Evolutionary conservation across 1,140 invertebrate genomes (phyloP).

Genomic region (Coenobita brevimanus): DNA sequence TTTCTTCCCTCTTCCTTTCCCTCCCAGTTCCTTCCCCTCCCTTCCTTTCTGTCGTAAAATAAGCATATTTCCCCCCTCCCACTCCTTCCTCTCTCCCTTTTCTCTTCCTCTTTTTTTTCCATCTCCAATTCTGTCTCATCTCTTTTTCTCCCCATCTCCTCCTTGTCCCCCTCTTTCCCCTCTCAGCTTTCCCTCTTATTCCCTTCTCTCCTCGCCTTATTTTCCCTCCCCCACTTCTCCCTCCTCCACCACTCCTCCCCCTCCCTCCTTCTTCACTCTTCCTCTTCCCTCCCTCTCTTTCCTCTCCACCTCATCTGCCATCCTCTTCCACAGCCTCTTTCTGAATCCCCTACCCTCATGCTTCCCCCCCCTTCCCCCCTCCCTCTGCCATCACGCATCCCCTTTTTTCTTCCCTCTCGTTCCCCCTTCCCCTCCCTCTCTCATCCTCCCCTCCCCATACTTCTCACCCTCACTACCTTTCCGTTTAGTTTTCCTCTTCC

Average conservation of each 20-base stretch:
- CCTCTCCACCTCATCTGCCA: not conserved
- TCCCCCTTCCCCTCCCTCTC: no score
- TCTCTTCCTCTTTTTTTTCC: not conserved
- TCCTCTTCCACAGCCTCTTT: not conserved
- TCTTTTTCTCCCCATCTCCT: not conserved
- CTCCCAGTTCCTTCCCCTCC: not conserved
- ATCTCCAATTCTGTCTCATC: not conserved
- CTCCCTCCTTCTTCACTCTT: not conserved
- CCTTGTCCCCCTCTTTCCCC: not conserved
- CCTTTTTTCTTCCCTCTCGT: not conserved
- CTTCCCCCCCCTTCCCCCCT: not conserved
- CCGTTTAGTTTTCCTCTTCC: not conserved
- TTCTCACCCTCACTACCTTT: constrained; percentile 7
- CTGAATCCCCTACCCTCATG: not conserved
- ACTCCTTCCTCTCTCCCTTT: not conserved
- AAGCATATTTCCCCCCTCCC: not conserved
- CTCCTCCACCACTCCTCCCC: constrained; percentile 10
- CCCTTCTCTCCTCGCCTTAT: no score
- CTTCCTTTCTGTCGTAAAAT: no score
- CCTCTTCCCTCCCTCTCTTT: not conserved
- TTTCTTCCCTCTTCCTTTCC: not conserved
- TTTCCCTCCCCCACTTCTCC: not conserved
- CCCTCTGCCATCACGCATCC: not conserved
- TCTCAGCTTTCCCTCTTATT: not conserved
- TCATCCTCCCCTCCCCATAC: not conserved